Conservation (phyloP, 2,113 vertebrate genomes). For the Clupea harengus region DNA sequence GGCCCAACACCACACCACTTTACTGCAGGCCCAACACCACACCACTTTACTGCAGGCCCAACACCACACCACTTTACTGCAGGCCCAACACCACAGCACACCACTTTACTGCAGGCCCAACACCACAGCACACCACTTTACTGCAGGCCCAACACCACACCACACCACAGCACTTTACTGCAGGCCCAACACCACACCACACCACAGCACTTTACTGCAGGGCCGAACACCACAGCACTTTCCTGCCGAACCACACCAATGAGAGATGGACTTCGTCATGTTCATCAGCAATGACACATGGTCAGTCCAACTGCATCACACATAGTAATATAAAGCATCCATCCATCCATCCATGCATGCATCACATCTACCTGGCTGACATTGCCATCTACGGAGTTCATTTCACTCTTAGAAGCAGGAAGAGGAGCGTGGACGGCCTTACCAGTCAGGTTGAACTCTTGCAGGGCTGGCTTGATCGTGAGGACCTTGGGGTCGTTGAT, state of each 20-base stretch:
- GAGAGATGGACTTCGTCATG: not conserved
- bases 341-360: not conserved
- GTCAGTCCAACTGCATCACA: not conserved
- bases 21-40: no score
- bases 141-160: no score
- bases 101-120: no score
- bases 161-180: no score
- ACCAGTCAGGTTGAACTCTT: slow-evolving; percentile 94
- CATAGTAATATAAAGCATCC: no score
- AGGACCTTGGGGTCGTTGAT: slow-evolving; percentile 91
- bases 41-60: not conserved
- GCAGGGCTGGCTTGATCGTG: slow-evolving; percentile 83
- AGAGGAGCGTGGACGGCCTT: slow-evolving; percentile 22
- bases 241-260: not conserved
- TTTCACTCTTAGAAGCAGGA: no score
- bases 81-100: no score
- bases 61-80: no score
- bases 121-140: no score
- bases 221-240: not conserved
- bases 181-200: no score
- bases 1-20: not conserved
- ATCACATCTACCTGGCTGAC: not conserved
- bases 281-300: no score
- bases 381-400: not conserved
- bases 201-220: no score